These are phyloP conservation scores for Microdon myrmicae DNA, from an alignment of 2,888 invertebrate genomes.

Conservation along the genomic window DNA sequence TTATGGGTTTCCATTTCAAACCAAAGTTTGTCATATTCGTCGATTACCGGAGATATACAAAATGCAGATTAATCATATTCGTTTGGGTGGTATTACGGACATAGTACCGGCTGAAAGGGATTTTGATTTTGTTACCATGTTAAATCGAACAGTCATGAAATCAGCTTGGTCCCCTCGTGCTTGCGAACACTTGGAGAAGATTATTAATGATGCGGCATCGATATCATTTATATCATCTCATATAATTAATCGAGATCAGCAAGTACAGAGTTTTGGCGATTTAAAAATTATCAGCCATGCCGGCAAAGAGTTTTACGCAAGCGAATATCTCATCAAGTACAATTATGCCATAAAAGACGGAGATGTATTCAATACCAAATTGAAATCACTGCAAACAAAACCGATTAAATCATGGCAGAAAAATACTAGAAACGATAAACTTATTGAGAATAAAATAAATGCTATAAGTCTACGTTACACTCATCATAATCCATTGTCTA, in stretches of 20 bases:
- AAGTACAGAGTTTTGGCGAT: conserved; percentile 54
- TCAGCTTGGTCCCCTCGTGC: conserved; percentile 54
- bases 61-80: conserved; percentile 37
- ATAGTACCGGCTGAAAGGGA: conserved; percentile 55
- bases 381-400: conserved; percentile 33
- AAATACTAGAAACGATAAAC: conserved; percentile 53
- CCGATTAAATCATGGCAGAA: conserved; percentile 53
- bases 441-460: conserved; percentile 43
- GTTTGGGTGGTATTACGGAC: conserved; percentile 50
- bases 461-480: conserved; percentile 19
- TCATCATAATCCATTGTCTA: conserved; percentile 14
- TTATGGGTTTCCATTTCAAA: conserved; percentile 57
- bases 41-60: conserved; percentile 40
- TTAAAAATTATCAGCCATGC: conserved; percentile 54
- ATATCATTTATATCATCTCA: conserved; percentile 53
- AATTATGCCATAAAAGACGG: conserved; percentile 15
- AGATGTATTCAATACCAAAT: conserved; percentile 24
- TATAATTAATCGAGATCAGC: background rate
- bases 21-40: conserved; percentile 49
- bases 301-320: conserved; percentile 48
- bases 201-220: conserved; percentile 54
- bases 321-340: conserved; percentile 50
- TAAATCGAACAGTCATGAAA: conserved; percentile 42
- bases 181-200: conserved; percentile 54
- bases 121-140: conserved; percentile 54